These are phyloP conservation scores for Spisula subtruncata DNA, from an alignment of 2,888 invertebrate genomes.

Conservation along the genomic window DNA sequence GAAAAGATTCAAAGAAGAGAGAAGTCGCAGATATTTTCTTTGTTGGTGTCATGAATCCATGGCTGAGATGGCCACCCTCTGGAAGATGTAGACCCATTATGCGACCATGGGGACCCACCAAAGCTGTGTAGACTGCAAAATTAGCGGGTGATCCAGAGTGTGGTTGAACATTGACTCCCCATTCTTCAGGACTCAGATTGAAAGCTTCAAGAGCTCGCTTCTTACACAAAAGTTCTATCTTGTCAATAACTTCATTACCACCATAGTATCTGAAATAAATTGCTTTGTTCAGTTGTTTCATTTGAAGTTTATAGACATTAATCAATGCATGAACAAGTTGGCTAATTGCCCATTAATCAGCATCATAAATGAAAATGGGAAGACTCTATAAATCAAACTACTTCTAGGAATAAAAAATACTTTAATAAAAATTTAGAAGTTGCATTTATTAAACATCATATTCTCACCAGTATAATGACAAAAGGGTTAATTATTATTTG, in stretches of 20 bases:
- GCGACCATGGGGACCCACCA: constrained; percentile 95
- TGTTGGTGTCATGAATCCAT: constrained; percentile 94
- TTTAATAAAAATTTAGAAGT: too few relatives aligned
- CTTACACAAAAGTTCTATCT: constrained; percentile 96
- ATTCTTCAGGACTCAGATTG: constrained; percentile 93
- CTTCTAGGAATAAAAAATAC: too few relatives aligned
- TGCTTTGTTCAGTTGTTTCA: too few relatives aligned
- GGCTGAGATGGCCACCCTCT: constrained; percentile 95
- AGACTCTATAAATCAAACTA: too few relatives aligned
- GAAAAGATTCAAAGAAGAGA: constrained; percentile 99
- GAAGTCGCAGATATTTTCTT: constrained; percentile 99
- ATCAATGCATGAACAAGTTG: too few relatives aligned
- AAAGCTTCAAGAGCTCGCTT: constrained; percentile 95
- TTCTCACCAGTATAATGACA: too few relatives aligned
- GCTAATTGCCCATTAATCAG: too few relatives aligned
- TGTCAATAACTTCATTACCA: constrained; percentile 98
- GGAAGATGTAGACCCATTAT: constrained; percentile 98
- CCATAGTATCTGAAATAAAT: constrained; percentile 94
- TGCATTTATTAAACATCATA: too few relatives aligned
- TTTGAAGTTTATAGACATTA: too few relatives aligned
- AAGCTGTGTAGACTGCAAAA: constrained; percentile 97
- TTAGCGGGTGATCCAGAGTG: constrained; percentile 99
- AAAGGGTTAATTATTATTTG: too few relatives aligned
- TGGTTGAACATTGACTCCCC: constrained; percentile 99
- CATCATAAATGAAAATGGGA: too few relatives aligned